A percentile compares a stretch with the other conserved stretches of the same genome.
These are phyloP conservation scores for Anthopleura sola DNA, from an alignment of 64 coral and sea anemone genomes.

Conservation along the genomic window DNA sequence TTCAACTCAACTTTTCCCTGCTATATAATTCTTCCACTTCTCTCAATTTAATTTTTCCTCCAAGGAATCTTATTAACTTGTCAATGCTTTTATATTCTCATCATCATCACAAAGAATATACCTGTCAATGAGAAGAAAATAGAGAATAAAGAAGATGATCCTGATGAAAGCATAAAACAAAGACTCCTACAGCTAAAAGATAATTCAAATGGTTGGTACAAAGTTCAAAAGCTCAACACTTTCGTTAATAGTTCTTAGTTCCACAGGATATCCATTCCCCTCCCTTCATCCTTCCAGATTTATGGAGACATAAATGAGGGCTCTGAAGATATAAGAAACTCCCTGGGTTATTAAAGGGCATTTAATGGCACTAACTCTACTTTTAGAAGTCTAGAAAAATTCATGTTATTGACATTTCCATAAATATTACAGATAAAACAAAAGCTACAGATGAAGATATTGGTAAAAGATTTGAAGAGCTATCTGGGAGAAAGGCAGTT, in stretches of 20 bases:
- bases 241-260: not conserved
- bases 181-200: slow-evolving; percentile 61
- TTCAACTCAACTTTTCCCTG: too few relatives aligned
- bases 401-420: too few relatives aligned
- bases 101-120: slow-evolving; percentile 14
- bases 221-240: not conserved
- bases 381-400: too few relatives aligned
- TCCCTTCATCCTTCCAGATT: too few relatives aligned
- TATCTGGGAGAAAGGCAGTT: slow-evolving; percentile 51
- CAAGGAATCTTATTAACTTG: not conserved
- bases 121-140: not conserved
- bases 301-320: too few relatives aligned
- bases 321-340: too few relatives aligned
- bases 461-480: slow-evolving; percentile 61
- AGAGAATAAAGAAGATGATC: slow-evolving; percentile 24
- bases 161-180: slow-evolving; percentile 59
- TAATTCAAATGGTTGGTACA: not conserved
- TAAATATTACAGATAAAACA: slow-evolving; percentile 9
- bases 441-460: slow-evolving; percentile 58
- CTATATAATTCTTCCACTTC: not conserved
- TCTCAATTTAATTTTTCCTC: not conserved
- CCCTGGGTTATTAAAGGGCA: too few relatives aligned
- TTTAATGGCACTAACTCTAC: too few relatives aligned
- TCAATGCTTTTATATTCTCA: not conserved
- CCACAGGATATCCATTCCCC: too few relatives aligned